Evolutionary conservation across 2,113 vertebrate species (phyloP), one percentile per base, ranked within the genome.

Genomic region (Nibea coibor): DNA sequence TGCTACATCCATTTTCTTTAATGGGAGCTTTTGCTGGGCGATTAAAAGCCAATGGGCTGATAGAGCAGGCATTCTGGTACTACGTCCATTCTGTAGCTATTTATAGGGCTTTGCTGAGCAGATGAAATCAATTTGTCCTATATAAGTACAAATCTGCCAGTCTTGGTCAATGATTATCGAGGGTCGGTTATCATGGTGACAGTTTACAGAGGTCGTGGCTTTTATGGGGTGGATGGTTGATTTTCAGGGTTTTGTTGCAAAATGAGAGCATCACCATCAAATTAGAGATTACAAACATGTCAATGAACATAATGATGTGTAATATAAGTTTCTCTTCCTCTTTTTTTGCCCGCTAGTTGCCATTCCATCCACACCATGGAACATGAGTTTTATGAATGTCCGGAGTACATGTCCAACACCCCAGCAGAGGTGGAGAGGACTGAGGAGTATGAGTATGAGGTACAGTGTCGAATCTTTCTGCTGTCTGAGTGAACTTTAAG

Each of bases 361-460:
- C 97, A 97, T 69, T 98, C 98, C 86, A 96, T 99, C 90, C 97
- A 97, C 87, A 97, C 96, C 0, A 95, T 96, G 96, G 97, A 97
- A 67, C 97, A 96, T 51, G 97, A 97, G 80, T 97, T 96, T 92
- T 99, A 96, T 78, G 97, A 98, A 90, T 97, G 96, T 92, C 96
- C 96, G 24, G 97, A 98, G 86, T 98, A 97, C 84, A 94, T 97
- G 70, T 96, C 97, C 88, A 96, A 95, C 88, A 92, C 95, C 75
- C 96, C 94, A 61, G 95, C 94, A 80, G 97, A 97, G 63, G 95
- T 88, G 87, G 97, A 98, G 83, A 95, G 96, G 94, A 88, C 95
- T 20, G 97, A 97, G 35, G 97, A 98, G 76, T 97, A 97, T 68
- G 97, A 98, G 82, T 99, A 97, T 78, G 98, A 99, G 98, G 98